Evolutionary conservation across 2,113 vertebrate species (phyloP), one percentile per base, ranked within the genome.

Genomic region (Odocoileus virginianus): DNA sequence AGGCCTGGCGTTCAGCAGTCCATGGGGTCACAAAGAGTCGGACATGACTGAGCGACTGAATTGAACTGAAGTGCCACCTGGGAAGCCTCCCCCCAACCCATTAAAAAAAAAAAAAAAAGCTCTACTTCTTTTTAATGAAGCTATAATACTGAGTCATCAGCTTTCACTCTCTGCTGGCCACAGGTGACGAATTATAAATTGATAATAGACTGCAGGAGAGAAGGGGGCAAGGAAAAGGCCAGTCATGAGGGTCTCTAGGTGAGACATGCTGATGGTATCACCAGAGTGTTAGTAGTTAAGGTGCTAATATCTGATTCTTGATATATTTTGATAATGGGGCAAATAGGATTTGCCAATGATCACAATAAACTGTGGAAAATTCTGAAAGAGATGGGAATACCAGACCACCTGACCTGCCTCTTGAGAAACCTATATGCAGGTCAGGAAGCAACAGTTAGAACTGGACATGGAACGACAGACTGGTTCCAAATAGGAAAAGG

Each of bases 101-200:
- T 13, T 36, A 2, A 45, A 47, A 47, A 50, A 50, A 40, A 50
- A 40, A 25, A 40, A 43, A 67, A 43, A 15, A 7, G 7, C 45
- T 96, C n/a, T 83, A 23, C 27, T 89, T 5, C 25, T 91, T 13
- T 94, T 93, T 61, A 81, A 94, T 23, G 36, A 95, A 88, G 10
- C 40, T 71, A 40, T 71, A 71, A 87, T n/a, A 47, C 21, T n/a
- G 45, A 54, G 23, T 82, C 61, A 83, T 64, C 28, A 95, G 13
- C 8, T 58, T 76, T 85, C 28, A 5, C 14, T 64, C 14, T 84
- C 54, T 55, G 8, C 23, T 88, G 33, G 30, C 30, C 36, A 84
- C 1, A 89, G 28, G 67, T 67, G 28, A 58, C 55, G 7, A 55
- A 83, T 36, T 19, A 21, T 27, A 74, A 54, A 16, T 54, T 74